Percentiles rank a stretch among this genome's conserved stretches.
These are phyloP conservation scores for Etheostoma spectabile DNA, from an alignment of 2,113 vertebrate species.

Conservation along the genomic window DNA sequence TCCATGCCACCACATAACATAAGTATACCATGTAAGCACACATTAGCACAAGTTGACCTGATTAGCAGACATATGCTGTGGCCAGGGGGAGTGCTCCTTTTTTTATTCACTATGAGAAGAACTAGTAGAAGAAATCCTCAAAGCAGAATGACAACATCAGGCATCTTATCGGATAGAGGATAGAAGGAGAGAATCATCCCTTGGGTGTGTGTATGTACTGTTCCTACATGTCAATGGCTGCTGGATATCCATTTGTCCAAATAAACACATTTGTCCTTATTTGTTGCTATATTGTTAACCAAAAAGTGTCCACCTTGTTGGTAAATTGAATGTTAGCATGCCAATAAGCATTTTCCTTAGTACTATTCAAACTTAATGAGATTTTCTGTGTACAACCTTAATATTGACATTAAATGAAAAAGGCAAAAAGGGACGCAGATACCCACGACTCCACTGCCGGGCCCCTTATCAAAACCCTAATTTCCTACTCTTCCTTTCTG, in stretches of 20 bases:
- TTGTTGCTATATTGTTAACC: background rate
- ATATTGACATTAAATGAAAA: constrained; percentile 25
- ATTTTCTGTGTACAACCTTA: constrained; percentile 16
- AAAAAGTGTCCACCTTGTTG: background rate
- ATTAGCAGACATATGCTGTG: constrained; percentile 67
- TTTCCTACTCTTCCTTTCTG: constrained; percentile 52
- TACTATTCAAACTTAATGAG: background rate
- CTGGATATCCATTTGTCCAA: background rate
- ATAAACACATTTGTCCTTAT: background rate
- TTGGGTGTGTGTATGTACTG: background rate
- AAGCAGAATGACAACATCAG: constrained; percentile 14
- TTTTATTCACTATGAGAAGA: constrained; percentile 19
- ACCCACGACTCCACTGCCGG: constrained; percentile 1
- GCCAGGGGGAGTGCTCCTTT: constrained; percentile 49
- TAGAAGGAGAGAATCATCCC: background rate
- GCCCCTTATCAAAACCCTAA: constrained; percentile 55
- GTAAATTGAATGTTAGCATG: background rate
- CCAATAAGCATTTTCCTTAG: background rate
- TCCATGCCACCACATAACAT: constrained; percentile 19
- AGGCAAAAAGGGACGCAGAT: constrained; percentile 3
- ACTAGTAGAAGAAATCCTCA: constrained; percentile 13
- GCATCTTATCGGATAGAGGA: constrained; percentile 6
- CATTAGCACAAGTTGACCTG: constrained; percentile 67
- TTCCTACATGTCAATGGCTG: background rate
- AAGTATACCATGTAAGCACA: constrained; percentile 22